A percentile compares a stretch with the other conserved stretches of the same genome.
These are phyloP conservation scores for Lysiphlebus fabarum DNA, from an alignment of 1,140 invertebrate genomes.

Conservation along the genomic window DNA sequence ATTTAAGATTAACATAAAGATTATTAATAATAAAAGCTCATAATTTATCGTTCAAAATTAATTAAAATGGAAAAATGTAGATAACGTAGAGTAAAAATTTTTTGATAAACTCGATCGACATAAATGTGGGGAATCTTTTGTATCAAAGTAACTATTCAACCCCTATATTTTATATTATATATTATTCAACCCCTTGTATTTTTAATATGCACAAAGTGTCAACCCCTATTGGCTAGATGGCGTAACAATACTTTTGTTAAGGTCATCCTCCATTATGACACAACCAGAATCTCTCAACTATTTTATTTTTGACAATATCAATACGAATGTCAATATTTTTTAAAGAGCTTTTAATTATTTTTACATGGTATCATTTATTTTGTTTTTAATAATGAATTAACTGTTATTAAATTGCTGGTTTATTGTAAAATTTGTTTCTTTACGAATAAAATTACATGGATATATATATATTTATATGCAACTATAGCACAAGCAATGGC, in stretches of 20 bases:
- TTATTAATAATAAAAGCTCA: too few species aligned
- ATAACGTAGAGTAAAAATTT: not conserved
- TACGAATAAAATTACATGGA: constrained; percentile 5
- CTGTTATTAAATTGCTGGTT: not conserved
- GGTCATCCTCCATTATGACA: not conserved
- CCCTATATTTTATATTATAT: not conserved
- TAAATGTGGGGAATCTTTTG: too few species aligned
- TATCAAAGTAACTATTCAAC: not conserved
- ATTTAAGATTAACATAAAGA: too few species aligned
- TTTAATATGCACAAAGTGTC: constrained; percentile 5
- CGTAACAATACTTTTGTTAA: constrained; percentile 12
- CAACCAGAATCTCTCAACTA: not conserved
- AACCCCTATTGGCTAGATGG: constrained; percentile 20
- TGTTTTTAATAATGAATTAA: not conserved
- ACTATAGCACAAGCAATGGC: constrained; percentile 13
- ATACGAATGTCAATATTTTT: not conserved
- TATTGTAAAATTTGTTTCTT: not conserved
- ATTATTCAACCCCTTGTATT: not conserved
- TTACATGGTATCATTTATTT: not conserved
- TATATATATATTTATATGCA: not conserved
- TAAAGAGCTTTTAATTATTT: too few species aligned
- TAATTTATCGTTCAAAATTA: too few species aligned
- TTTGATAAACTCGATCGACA: too few species aligned
- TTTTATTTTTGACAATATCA: not conserved
- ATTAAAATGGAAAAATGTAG: not conserved